Evolutionary conservation across 2,888 invertebrate species (phyloP).

Genomic region (Amorpha juglandis): DNA sequence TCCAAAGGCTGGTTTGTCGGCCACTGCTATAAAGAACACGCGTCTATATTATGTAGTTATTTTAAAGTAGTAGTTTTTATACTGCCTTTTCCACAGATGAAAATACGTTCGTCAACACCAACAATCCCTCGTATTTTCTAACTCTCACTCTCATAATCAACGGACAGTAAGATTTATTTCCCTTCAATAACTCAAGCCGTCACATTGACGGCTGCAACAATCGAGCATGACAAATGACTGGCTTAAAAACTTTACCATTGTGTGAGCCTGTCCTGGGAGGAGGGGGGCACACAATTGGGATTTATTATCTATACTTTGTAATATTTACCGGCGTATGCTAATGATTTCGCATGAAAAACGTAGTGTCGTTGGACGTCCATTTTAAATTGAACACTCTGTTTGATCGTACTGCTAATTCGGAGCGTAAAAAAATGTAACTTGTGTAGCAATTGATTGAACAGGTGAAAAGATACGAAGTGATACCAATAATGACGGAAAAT

Average conservation of each 20-base stretch:
- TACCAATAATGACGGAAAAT: not conserved
- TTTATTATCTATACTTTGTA: not conserved
- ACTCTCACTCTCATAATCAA: not conserved
- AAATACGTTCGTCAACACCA: not conserved
- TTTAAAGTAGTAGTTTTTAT: too few species aligned
- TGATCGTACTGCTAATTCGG: too few species aligned
- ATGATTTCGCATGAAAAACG: not conserved
- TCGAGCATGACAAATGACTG: not conserved
- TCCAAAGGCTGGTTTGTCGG: too few species aligned
- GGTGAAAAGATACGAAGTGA: too few species aligned
- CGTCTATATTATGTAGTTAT: too few species aligned
- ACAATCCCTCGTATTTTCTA: not conserved
- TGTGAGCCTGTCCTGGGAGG: not conserved
- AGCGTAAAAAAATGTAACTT: too few species aligned
- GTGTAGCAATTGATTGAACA: too few species aligned
- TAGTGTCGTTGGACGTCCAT: too few species aligned
- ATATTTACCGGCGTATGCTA: too few species aligned
- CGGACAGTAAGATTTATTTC: not conserved
- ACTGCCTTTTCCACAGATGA: not conserved
- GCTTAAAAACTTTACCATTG: not conserved
- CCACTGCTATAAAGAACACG: too few species aligned
- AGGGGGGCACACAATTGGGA: not conserved
- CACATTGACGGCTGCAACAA: not conserved
- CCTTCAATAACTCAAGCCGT: not conserved
- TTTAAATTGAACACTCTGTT: too few species aligned